phyloP scores from a whole-genome alignment of 2,113 vertebrate genomes.

The Laterallus jamaicensis region DNA sequence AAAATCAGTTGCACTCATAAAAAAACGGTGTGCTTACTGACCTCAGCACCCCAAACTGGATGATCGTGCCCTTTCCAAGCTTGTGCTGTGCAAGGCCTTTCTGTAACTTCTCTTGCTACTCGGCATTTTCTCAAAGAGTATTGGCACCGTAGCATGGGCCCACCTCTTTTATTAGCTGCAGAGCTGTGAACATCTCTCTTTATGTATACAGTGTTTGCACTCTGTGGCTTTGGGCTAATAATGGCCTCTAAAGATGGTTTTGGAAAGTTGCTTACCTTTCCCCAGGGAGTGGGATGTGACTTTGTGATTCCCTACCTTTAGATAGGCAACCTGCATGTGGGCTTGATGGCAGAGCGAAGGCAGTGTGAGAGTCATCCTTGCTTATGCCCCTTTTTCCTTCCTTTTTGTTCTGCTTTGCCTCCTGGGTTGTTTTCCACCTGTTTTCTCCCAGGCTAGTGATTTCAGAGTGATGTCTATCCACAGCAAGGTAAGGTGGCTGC shows the following conservation, averaged over 20 bases:
- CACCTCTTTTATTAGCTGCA: not conserved
- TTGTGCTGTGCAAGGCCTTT: not conserved
- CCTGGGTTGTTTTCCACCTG: not conserved
- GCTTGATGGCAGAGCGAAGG: not conserved
- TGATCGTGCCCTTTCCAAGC: not conserved
- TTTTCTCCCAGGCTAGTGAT: not conserved
- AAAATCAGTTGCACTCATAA: not conserved
- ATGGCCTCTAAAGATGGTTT: not conserved
- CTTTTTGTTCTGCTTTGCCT: not conserved
- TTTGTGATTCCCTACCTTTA: not conserved
- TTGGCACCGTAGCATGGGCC: not conserved
- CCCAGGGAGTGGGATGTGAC: not conserved
- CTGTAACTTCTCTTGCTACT: not conserved
- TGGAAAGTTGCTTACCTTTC: not conserved
- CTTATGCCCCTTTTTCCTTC: not conserved
- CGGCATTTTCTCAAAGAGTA: not conserved
- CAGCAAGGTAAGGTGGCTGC: not conserved
- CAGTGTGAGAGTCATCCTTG: not conserved
- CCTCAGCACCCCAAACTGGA: not conserved
- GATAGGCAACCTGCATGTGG: not conserved
- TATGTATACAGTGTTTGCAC: fast-evolving
- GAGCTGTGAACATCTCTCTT: not conserved
- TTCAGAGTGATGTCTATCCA: not conserved
- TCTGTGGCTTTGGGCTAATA: not conserved
- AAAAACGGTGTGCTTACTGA: not conserved